Base-by-base conservation (phyloP, 2,888 invertebrate species). In the Orthosia gracilis region DNA sequence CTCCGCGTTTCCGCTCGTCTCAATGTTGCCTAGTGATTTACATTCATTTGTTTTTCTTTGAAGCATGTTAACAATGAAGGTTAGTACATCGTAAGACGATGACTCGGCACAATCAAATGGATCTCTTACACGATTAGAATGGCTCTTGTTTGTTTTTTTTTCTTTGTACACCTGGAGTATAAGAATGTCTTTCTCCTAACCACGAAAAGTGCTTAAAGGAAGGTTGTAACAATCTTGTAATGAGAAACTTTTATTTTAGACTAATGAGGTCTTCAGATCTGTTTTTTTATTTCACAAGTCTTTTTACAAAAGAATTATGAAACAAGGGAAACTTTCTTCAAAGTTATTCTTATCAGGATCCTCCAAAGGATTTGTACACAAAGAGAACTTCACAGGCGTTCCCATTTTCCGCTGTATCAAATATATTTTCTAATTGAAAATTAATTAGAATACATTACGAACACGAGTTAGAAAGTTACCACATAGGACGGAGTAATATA, bases 71-170 rank as follows among this genome's bases (percentile, higher is more conserved):
- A 92, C 91, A 91, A 91, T 90, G 88, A 90, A 89, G 87, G 88
- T 89, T 87, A 88, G 88, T 90, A 91, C 87, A 89, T 90, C 86
- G 88, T 89, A 85, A 90, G 89, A 89, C 86, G 89, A 91, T 94
- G 93, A 92, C 92, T 92, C 86, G 88, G 84, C 88, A 87, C 81
- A 90, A 91, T 91, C 88, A 88, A 89, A 89, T 85, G 88, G 89
- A 93, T 92, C 90, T 89, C 87, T 90, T 88, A 86, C 92, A 89
- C 86, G 91, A 93, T 94, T 92, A 92, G 89, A 92, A 92, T 89
- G 81, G 76, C 89, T 90, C 93, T 94, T 94, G 94, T 94, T 93
- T 93, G 91, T 92, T 93, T 91, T 76, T 81, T 26, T 58, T 91
- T 80, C 40, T 40, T 68, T 73, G 54, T 72, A 72, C 69, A 75